A percentile compares a stretch with the other conserved stretches of the same genome.
Evolutionary conservation across 2,888 invertebrate species (phyloP).

Genomic region (Nymphalis urticae): DNA sequence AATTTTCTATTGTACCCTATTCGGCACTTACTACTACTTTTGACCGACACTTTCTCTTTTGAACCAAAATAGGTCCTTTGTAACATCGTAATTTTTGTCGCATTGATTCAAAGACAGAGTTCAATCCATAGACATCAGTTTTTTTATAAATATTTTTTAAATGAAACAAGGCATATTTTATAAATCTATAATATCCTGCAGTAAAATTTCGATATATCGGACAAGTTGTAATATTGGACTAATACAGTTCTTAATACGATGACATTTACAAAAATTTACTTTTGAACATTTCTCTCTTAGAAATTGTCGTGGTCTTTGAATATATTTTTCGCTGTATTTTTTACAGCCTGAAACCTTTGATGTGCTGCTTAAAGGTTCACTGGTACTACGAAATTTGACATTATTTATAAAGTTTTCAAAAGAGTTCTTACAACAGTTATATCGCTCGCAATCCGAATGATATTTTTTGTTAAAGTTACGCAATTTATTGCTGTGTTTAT

Average conservation of each 20-base stretch:
- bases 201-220: constrained; percentile 57
- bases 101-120: too few species aligned
- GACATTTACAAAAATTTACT: constrained; percentile 41
- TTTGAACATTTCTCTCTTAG: constrained; percentile 21
- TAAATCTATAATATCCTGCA: constrained; percentile 56
- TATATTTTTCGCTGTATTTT: constrained; percentile 37
- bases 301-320: constrained; percentile 45
- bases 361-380: constrained; percentile 51
- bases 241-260: constrained; percentile 46
- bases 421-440: constrained; percentile 40
- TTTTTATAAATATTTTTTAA: neutral
- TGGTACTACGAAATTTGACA: constrained; percentile 39
- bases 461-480: constrained; percentile 39
- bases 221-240: constrained; percentile 65
- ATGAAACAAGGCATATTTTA: constrained; percentile 16
- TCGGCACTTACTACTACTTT: neutral
- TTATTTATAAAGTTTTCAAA: constrained; percentile 37
- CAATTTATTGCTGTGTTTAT: constrained; percentile 23
- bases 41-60: too few species aligned
- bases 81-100: too few species aligned
- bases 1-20: constrained; percentile 21
- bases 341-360: constrained; percentile 36
- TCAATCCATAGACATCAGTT: too few species aligned
- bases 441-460: constrained; percentile 48
- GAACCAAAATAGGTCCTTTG: too few species aligned